Conservation (phyloP, 2,888 invertebrate genomes). For the Pterostichus madidus region DNA sequence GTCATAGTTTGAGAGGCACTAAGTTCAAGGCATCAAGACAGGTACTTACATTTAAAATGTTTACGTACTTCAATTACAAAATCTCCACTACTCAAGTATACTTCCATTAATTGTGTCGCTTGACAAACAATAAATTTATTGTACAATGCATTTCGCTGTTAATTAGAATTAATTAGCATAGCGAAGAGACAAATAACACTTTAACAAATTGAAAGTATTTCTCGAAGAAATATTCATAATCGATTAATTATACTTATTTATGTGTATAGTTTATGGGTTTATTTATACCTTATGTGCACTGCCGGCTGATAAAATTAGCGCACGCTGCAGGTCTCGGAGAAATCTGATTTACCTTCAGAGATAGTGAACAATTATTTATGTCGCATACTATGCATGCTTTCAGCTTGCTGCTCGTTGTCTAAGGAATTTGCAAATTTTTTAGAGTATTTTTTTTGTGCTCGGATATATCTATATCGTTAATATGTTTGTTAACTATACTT, state of each 20-base stretch:
- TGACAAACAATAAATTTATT: slow-evolving; percentile 3
- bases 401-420: too few species aligned
- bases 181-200: slow-evolving; percentile 18
- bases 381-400: too few species aligned
- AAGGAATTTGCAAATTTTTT: too few species aligned
- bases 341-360: too few species aligned
- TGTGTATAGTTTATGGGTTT: slow-evolving; percentile 1
- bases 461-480: too few species aligned
- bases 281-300: neutral
- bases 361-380: too few species aligned
- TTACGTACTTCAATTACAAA: slow-evolving; percentile 4
- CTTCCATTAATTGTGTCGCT: neutral
- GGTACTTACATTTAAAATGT: neutral
- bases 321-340: too few species aligned
- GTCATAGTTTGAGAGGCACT: too few species aligned
- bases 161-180: slow-evolving; percentile 26
- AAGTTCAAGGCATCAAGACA: too few species aligned
- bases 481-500: too few species aligned
- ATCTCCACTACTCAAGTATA: neutral
- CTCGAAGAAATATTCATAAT: neutral
- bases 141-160: neutral
- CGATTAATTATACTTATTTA: slow-evolving; percentile 13
- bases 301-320: too few species aligned
- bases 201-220: slow-evolving; percentile 12
- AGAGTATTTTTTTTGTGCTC: too few species aligned